phyloP scores from a whole-genome alignment of 2,113 vertebrate genomes.

The Raja brachyura region DNA sequence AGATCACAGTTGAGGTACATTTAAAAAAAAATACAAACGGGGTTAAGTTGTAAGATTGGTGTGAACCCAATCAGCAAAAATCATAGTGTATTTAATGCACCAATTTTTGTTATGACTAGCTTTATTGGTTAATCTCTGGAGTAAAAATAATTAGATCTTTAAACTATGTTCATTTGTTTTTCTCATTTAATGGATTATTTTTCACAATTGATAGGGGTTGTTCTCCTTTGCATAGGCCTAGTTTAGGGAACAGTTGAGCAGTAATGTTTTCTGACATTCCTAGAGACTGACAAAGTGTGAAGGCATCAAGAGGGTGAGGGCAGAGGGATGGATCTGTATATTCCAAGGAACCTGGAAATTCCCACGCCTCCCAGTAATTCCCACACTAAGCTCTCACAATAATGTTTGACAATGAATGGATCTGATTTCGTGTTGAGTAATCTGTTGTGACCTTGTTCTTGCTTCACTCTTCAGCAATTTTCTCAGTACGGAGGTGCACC shows the following conservation, averaged over 20 bases:
- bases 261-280: background rate
- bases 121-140: background rate
- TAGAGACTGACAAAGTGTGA: background rate
- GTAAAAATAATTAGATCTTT: background rate
- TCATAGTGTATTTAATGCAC: too few species aligned
- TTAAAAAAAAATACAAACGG: too few species aligned
- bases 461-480: conserved; percentile 33
- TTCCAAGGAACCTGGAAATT: background rate
- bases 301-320: background rate
- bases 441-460: background rate
- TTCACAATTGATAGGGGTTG: background rate
- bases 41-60: background rate
- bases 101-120: background rate
- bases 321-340: background rate
- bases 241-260: background rate
- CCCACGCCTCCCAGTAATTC: too few species aligned
- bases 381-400: background rate
- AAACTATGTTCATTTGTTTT: background rate
- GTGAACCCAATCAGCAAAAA: background rate
- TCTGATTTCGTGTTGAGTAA: background rate
- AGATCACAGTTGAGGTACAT: too few species aligned
- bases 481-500: conserved; percentile 61
- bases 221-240: background rate
- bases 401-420: background rate
- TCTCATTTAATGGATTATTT: background rate